phyloP scores from a whole-genome alignment of 2,113 vertebrate species.

The Calypte anna region DNA sequence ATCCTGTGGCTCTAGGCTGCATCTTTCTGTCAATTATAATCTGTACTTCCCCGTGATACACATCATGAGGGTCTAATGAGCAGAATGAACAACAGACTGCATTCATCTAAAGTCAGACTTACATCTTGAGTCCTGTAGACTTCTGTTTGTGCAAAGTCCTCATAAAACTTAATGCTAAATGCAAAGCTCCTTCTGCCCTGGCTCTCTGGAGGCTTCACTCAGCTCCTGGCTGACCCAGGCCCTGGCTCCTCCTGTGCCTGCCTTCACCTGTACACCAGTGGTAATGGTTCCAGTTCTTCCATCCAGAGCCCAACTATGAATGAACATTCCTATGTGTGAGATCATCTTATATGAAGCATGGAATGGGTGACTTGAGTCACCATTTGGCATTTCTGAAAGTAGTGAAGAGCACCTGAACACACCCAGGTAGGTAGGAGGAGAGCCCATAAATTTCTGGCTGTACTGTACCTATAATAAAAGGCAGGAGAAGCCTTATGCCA shows the following conservation, averaged over 20 bases:
- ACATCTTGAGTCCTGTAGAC: accelerated
- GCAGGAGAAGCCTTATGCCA: not conserved
- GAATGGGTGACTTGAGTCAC: not conserved
- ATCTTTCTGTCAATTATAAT: not conserved
- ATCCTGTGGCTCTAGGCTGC: not conserved
- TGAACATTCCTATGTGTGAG: not conserved
- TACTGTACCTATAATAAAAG: not conserved
- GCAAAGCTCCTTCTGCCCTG: not conserved
- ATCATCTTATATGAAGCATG: accelerated
- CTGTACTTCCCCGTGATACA: not conserved
- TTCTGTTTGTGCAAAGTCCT: not conserved
- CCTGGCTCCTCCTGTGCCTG: accelerated
- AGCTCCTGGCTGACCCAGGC: not conserved
- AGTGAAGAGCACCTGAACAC: not conserved
- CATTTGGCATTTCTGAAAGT: not conserved
- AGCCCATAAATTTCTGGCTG: not conserved
- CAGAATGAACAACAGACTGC: not conserved
- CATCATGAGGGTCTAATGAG: not conserved
- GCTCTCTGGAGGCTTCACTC: accelerated
- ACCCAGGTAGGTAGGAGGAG: not conserved
- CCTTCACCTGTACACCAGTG: not conserved
- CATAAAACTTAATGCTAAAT: not conserved
- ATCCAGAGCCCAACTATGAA: not conserved
- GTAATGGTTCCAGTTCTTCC: not conserved
- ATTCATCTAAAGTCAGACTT: not conserved